Percentiles rank a stretch among this genome's conserved stretches.
Conservation (phyloP, 1,140 invertebrate genomes). For the Trypoxylus dichotomus region DNA sequence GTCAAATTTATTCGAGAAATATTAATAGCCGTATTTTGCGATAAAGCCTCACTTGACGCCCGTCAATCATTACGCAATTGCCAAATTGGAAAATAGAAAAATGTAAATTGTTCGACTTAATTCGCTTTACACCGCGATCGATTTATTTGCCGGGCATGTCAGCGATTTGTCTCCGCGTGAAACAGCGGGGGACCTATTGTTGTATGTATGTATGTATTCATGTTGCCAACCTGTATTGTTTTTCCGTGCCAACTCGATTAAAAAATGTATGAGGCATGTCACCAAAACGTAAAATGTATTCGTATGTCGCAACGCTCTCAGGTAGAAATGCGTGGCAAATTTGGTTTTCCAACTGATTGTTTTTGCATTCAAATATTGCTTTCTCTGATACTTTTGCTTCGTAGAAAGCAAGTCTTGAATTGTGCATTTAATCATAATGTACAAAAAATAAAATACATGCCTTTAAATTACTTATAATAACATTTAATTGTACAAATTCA, state of each 20-base stretch:
- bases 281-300: conserved; percentile 7
- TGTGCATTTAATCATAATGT: no score
- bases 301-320: not conserved
- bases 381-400: no score
- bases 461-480: no score
- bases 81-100: not conserved
- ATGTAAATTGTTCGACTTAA: conserved; percentile 13
- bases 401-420: no score
- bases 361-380: not conserved
- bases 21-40: not conserved
- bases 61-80: conserved; percentile 3
- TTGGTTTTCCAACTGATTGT: not conserved
- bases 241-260: conserved; percentile 14
- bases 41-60: not conserved
- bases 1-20: not conserved
- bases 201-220: not conserved
- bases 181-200: not conserved
- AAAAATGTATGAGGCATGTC: not conserved
- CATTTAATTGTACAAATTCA: no score
- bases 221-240: not conserved
- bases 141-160: not conserved
- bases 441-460: no score
- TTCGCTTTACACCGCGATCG: not conserved
- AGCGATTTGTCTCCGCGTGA: not conserved
- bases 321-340: not conserved